Evolutionary conservation across 2,797 vertebrate species (phyloP), one percentile per base, ranked within the genome.

Genomic region (Onychomys torridus): DNA sequence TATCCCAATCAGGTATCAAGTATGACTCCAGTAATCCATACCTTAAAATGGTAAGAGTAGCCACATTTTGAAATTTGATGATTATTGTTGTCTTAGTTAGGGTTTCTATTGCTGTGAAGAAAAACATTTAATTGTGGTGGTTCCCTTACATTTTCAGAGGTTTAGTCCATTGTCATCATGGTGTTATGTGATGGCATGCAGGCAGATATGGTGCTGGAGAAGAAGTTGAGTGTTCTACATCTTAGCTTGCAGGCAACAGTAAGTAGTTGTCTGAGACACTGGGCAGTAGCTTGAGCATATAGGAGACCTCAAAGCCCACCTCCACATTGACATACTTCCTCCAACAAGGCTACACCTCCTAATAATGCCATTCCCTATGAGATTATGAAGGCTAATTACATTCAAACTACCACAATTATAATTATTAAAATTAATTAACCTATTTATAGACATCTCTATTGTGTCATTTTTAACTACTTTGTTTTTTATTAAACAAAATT

Each of bases 371-470:
- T 3, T 52, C 13, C 52, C 52, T 52, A 52, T 52, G 52, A 52
- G 52, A 52, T 52, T 52, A 52, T 52, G 13, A 52, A 52, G 52
- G 52, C 52, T 52, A 52, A 52, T 52, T 52, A 52, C 52, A 52
- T 52, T 52, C 52, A 52, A 52, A 52, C 13, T 52, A 52, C 52
- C 52, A 52, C 52, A 71, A 71, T 37, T 71, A 63, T 46, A 52
- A 27, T 67, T 85, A 85, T 93, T 89, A 77, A 94, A 89, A 59
- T 71, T 32, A 89, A 59, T 71, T 32, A 88, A 77, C n/a, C 89
- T 11, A 75, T 43, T 76, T 67, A 83, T 37, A 67, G 6, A 40
- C 37, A 43, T 49, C 6, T 17, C 5, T 75, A 49, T 65, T 84
- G 43, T 55, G 55, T 82, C 49, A 2, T 25, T 25, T 4, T 94